These are phyloP conservation scores for Lagria hirta DNA, from an alignment of 2,888 invertebrate species.

Conservation along the genomic window DNA sequence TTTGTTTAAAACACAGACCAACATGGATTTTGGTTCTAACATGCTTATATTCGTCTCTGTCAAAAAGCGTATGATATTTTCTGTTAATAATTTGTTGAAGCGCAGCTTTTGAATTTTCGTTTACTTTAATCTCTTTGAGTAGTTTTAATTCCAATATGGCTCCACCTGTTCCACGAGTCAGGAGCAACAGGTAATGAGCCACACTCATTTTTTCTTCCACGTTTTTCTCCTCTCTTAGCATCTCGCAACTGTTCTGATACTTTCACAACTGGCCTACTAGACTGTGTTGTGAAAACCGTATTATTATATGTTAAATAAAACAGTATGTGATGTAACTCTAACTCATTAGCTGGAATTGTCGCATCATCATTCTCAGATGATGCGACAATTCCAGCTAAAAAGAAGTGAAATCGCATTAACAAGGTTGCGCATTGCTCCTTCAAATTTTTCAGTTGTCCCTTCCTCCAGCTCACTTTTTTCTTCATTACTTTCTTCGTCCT, in stretches of 20 bases:
- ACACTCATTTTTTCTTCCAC: constrained; percentile 11
- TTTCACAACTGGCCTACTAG: constrained; percentile 12
- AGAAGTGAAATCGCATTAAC: constrained; percentile 16
- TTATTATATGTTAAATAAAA: constrained; percentile 18
- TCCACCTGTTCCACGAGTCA: constrained; percentile 10
- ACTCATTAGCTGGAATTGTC: constrained; percentile 15
- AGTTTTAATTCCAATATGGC: constrained; percentile 12
- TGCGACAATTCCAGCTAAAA: too few species aligned
- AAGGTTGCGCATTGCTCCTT: constrained; percentile 14
- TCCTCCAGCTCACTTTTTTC: constrained; percentile 9
- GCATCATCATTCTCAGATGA: constrained; percentile 14
- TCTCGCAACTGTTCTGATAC: constrained; percentile 17
- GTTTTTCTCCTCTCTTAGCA: too few species aligned
- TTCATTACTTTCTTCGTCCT: constrained; percentile 12
- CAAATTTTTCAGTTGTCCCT: constrained; percentile 17
- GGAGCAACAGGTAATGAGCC: constrained; percentile 2
- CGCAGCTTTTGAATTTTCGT: constrained; percentile 13
- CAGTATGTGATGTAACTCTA: constrained; percentile 16
- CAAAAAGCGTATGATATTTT: constrained; percentile 8
- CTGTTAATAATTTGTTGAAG: constrained; percentile 13
- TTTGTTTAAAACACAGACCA: constrained; percentile 11
- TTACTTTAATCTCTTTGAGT: constrained; percentile 5
- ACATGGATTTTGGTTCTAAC: constrained; percentile 16
- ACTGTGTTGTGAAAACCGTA: constrained; percentile 10
- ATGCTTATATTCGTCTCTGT: constrained; percentile 10